phyloP scores from a whole-genome alignment of 1,140 invertebrate species.

The Melipona quadrifasciata region DNA sequence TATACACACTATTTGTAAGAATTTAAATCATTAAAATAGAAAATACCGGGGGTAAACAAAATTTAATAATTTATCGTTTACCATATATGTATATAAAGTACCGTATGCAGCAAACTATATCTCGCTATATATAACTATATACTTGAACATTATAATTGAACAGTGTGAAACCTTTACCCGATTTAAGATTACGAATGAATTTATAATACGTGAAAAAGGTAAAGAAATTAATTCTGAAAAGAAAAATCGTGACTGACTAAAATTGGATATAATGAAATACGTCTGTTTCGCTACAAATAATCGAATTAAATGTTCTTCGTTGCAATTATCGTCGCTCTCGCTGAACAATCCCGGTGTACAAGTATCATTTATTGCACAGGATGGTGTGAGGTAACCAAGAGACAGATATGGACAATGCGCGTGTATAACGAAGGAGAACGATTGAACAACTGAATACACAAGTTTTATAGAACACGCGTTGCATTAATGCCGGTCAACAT shows the following conservation, averaged over 20 bases:
- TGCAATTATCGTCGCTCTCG: too few relatives aligned
- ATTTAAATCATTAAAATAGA: too few relatives aligned
- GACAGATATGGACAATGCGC: background rate
- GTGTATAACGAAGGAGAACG: background rate
- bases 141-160: too few relatives aligned
- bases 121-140: too few relatives aligned
- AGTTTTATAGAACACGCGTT: constrained; percentile 43
- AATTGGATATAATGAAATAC: background rate
- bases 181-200: too few relatives aligned
- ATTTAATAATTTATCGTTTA: background rate
- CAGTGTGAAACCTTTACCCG: too few relatives aligned
- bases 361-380: background rate
- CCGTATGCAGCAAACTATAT: too few relatives aligned
- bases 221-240: too few relatives aligned
- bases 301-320: background rate
- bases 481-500: constrained; percentile 72
- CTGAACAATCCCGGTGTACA: background rate
- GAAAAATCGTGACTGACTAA: background rate
- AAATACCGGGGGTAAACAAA: background rate
- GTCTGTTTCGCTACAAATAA: background rate
- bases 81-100: too few relatives aligned
- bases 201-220: too few relatives aligned
- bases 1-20: too few relatives aligned
- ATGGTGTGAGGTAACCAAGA: background rate
- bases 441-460: constrained; percentile 48